These are phyloP conservation scores for Maccullochella peelii DNA, from an alignment of 2,113 vertebrate species.

Conservation along the genomic window DNA sequence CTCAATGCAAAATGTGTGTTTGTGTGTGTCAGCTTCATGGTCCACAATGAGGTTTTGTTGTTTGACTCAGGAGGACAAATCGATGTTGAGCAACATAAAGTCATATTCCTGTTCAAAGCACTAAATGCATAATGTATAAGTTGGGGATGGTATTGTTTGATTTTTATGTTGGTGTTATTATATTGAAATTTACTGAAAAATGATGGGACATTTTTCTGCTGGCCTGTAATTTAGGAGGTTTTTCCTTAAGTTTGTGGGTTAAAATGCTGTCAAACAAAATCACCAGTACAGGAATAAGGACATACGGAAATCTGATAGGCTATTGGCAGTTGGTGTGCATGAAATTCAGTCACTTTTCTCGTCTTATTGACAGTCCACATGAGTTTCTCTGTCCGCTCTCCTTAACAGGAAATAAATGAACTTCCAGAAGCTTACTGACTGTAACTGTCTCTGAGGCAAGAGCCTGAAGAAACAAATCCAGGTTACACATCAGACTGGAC, in stretches of 20 bases:
- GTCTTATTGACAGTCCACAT: not conserved
- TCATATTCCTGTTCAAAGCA: not conserved
- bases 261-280: not conserved
- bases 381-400: not conserved
- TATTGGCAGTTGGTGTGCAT: conserved; percentile 1
- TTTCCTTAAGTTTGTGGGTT: not conserved
- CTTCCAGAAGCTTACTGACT: not conserved
- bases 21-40: not conserved
- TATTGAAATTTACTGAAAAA: not conserved
- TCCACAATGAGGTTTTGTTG: conserved; percentile 68
- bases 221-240: not conserved
- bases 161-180: not conserved
- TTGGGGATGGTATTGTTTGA: not conserved
- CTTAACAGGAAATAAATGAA: not conserved
- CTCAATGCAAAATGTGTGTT: not conserved
- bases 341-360: not conserved
- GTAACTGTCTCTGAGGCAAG: not conserved
- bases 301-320: not conserved
- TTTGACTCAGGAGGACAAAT: conserved; percentile 35
- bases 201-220: not conserved
- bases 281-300: not conserved
- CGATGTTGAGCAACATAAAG: not conserved
- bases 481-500: conserved; percentile 8
- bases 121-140: not conserved
- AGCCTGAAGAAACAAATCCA: not conserved